Base-by-base conservation (phyloP, 2,888 invertebrate genomes). In the Mechanitis messenoides region DNA sequence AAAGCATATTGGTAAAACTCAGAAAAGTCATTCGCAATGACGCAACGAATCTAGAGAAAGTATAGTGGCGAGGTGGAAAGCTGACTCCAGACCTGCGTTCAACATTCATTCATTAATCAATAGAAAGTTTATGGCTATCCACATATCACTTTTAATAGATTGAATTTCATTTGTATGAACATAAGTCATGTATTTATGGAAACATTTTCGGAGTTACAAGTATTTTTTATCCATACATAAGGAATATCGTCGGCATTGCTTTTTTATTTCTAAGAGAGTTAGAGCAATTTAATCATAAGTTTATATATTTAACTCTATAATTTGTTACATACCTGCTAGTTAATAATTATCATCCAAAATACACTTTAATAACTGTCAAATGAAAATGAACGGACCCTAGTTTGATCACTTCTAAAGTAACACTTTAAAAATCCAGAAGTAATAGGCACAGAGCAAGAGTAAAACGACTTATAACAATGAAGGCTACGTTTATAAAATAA, bases 41-140 rank as follows among this genome's bases (percentile, higher is more conserved):
- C 79, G 81, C 74, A 78, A 81, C 70, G 65, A 68, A 69, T 71
- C 74, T 78, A 83, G 85, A 84, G 85, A 85, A 85, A 85, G 85
- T 83, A 76, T 74, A 75, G 54, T 59, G 53, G 62, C 58, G 63
- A 58, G 55, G 61, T 66, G 61, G 66, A 66, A 66, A 66, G 64
- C 62, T 45, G 62, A 61, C 63, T 56, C 53, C 45, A 55, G 60
- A 54, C 47, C 71, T 65, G 69, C 69, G 63, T 70, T 73, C 72
- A 71, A 72, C 75, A 74, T 72, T 75, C 74, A 78, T 77, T 78
- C 78, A 80, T 80, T 83, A 80, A 78, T 77, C 80, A 79, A 76
- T 73, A 84, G 85, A 85, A 85, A 85, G 84, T 83, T 79, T 75
- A 81, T 80, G 74, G 77, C 20, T 60, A 66, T 66, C 64, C 60